These are phyloP conservation scores for Spilosoma lubricipeda DNA, from an alignment of 2,888 invertebrate genomes.

Conservation along the genomic window DNA sequence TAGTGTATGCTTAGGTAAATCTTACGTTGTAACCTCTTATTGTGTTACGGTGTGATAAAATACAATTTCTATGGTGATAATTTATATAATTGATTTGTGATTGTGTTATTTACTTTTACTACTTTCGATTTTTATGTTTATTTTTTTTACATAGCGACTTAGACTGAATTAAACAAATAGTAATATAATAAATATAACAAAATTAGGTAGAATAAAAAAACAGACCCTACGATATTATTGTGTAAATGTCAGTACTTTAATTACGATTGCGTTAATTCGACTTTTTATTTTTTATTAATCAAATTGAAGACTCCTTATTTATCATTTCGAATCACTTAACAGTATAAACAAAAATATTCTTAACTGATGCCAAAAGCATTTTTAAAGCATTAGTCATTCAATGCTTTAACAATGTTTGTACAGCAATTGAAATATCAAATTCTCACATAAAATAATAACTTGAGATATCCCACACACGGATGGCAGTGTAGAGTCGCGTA, in stretches of 20 bases:
- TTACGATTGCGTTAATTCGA: not conserved
- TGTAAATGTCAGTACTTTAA: not conserved
- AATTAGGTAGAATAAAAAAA: not conserved
- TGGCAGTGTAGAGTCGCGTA: no score
- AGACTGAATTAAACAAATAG: no score
- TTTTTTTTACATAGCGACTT: not conserved
- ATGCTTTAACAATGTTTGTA: constrained; percentile 1
- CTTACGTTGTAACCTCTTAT: not conserved
- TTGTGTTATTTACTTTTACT: no score
- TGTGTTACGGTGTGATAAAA: constrained; percentile 8
- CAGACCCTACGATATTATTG: not conserved
- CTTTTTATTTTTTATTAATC: not conserved
- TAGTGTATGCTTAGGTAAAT: not conserved
- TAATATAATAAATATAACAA: no score
- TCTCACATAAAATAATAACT: not conserved
- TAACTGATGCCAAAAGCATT: not conserved
- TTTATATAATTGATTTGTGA: no score
- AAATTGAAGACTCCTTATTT: not conserved
- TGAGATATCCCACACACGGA: not conserved
- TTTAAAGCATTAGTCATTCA: not conserved
- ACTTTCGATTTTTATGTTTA: no score
- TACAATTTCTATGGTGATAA: not conserved
- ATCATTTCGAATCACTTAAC: not conserved
- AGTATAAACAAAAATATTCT: constrained; percentile 2
- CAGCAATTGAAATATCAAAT: not conserved